Base-by-base conservation (phyloP, 1,140 invertebrate genomes). In the Zaprionus capensis region DNA sequence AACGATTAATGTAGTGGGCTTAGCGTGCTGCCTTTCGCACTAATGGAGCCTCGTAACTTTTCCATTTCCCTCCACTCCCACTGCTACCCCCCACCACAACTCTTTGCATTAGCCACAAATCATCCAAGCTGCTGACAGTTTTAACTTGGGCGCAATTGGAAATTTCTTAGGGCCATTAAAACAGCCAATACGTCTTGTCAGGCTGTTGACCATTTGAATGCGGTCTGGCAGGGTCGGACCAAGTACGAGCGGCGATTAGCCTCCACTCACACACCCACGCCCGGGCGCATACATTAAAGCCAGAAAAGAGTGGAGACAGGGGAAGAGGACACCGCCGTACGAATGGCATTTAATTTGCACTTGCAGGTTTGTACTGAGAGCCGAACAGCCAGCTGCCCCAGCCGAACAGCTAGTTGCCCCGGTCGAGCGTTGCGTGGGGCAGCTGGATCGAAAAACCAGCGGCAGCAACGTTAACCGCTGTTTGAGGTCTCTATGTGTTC, bases 311-410 rank as follows among this genome's bases (percentile, higher is more conserved):
- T 76, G 55, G 62, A 44, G 49, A 59, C 3, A 9, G 11, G 1
- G 20, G n/a, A 61, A 55, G 44, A 15, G 17, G 41, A 28, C 65
- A n/a, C 57, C 38, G 36, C 5, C 14, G 14, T 14, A 67, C 78
- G 76, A 82, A 82, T 58, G 76, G 49, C 80, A 81, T 79, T 82
- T 82, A 79, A 82, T 82, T 82, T 79, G 76, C 80, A 72, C 72
- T 82, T 79, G 44, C 28, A 70, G 78, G 55, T 22, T 26, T 26
- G 26, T 26, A 26, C 26, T 22, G 22, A 22, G 22, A 22, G 22
- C 2, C 22, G 22, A 22, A 22, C 1, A 22, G 22, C 22, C 22
- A 1, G 1, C 22, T 22, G 22, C 22, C 22, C 22, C 22, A 22
- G 22, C 22, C 22, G 22, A 22, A 22, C 22, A 22, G 22, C 22